Percentiles rank a stretch among this genome's conserved stretches.
phyloP scores from a whole-genome alignment of 2,113 vertebrate species.

The Lonchura striata region DNA sequence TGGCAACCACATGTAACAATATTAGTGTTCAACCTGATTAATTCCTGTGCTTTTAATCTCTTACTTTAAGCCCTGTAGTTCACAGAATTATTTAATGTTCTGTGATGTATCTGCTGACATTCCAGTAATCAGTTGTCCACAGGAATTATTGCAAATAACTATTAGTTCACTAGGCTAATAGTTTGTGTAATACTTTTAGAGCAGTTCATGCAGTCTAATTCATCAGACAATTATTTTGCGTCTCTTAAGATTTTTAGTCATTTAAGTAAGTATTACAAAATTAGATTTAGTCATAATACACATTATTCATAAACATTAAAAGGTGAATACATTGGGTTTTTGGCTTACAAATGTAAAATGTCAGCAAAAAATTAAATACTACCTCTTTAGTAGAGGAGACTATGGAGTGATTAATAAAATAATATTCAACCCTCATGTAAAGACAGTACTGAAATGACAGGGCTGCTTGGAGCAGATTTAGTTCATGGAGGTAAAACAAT shows the following conservation, averaged over 20 bases:
- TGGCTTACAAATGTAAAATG: background rate
- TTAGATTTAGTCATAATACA: background rate
- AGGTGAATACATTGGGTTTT: background rate
- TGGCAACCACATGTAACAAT: background rate
- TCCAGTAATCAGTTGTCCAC: background rate
- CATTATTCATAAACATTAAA: conserved; percentile 1
- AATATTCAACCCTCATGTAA: background rate
- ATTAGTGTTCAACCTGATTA: background rate
- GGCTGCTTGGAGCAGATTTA: background rate
- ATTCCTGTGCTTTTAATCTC: background rate
- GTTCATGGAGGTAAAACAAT: background rate
- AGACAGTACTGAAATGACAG: background rate
- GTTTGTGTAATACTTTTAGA: conserved; percentile 6
- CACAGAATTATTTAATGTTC: background rate
- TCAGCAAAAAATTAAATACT: background rate
- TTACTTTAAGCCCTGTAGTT: background rate
- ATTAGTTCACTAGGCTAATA: conserved; percentile 20
- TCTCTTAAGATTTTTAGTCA: conserved; percentile 42
- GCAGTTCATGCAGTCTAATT: conserved; percentile 1
- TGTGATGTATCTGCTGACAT: conserved; percentile 1
- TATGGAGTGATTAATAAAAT: background rate
- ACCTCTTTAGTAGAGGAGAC: background rate
- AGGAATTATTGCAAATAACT: conserved; percentile 15
- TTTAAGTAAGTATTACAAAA: conserved; percentile 20
- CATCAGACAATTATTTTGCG: conserved; percentile 1